Conservation (phyloP, 2,113 vertebrate genomes). For the Axis porcinus region DNA sequence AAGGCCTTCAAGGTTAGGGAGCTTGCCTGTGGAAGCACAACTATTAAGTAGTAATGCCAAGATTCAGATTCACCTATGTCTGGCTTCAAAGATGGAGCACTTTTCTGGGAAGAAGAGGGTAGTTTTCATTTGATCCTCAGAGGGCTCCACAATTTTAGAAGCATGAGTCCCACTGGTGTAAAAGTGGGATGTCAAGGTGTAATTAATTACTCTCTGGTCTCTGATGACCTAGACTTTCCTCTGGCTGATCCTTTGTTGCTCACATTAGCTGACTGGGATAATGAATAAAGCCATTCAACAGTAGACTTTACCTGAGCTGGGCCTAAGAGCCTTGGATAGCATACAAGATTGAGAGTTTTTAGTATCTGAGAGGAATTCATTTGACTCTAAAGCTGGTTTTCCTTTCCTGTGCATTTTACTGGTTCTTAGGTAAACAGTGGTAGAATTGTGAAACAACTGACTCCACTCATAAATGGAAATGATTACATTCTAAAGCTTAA, state of each 20-base stretch:
- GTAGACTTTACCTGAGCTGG: background rate
- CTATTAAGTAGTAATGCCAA: background rate
- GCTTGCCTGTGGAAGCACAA: background rate
- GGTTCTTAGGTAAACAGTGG: constrained; percentile 30
- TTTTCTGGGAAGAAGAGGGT: background rate
- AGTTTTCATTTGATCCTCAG: background rate
- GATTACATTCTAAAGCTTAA: constrained; percentile 8
- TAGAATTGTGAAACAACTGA: background rate
- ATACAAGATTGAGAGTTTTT: background rate
- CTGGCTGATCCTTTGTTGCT: background rate
- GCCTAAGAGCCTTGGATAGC: background rate
- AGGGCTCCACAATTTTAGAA: background rate
- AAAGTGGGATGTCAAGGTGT: background rate
- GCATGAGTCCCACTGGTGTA: background rate
- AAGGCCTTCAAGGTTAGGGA: background rate
- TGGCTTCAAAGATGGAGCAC: background rate
- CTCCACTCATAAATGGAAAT: background rate
- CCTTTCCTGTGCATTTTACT: background rate
- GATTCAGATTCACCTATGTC: background rate
- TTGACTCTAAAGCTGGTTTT: background rate
- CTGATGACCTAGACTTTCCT: background rate
- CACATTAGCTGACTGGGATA: background rate
- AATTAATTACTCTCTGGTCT: background rate
- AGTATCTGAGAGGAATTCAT: background rate
- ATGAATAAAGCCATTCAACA: background rate